phyloP scores from a whole-genome alignment of 1,140 invertebrate genomes.

The Meloidogyne floridensis region DNA sequence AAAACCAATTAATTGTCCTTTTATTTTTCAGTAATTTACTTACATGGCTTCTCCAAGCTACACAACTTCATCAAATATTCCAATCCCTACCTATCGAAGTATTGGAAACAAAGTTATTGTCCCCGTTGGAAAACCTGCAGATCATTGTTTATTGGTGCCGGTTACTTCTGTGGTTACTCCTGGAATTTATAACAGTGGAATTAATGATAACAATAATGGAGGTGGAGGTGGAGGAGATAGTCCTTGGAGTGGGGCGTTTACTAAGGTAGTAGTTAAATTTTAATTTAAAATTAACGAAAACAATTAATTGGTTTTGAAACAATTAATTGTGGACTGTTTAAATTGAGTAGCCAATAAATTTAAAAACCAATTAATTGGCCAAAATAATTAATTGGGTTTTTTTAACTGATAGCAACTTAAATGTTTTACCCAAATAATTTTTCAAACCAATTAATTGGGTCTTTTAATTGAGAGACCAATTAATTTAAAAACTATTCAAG shows the following conservation, averaged over 20 bases:
- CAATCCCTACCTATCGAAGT: background rate
- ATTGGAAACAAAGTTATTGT: conserved; percentile 6
- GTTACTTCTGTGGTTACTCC: background rate
- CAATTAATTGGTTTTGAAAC: too few species aligned
- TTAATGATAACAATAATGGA: background rate
- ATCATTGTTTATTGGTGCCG: background rate
- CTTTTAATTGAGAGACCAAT: too few species aligned
- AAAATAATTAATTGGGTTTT: too few species aligned
- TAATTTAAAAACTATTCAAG: too few species aligned
- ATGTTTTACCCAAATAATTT: too few species aligned
- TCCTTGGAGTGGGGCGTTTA: conserved; percentile 12
- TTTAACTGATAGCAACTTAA: too few species aligned
- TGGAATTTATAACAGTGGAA: background rate
- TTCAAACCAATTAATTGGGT: too few species aligned
- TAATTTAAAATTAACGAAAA: too few species aligned
- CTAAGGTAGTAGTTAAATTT: background rate
- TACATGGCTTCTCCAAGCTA: background rate
- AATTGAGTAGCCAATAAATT: too few species aligned
- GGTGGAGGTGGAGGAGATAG: background rate
- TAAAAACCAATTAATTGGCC: too few species aligned
- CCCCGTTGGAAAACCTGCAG: background rate
- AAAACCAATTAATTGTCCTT: background rate
- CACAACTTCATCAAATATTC: background rate
- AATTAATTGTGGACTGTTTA: too few species aligned
- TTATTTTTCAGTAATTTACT: background rate